A percentile compares a stretch with the other conserved stretches of the same genome.
Evolutionary conservation across 2,113 vertebrate species (phyloP).

Genomic region (Climacteris rufus): DNA sequence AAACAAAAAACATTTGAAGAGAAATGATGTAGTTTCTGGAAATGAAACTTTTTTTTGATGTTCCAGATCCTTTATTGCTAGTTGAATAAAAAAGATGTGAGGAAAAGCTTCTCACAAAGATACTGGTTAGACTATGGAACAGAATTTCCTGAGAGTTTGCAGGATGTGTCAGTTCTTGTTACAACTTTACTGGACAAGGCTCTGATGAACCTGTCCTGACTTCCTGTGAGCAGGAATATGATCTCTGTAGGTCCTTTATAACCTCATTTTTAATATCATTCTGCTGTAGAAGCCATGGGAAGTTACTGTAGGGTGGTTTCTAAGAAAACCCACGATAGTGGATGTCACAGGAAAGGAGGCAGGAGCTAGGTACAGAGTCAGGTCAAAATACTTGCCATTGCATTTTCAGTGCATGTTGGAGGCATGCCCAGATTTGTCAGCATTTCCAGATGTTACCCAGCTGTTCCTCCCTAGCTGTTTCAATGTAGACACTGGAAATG

Average conservation of each 20-base stretch:
- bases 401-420: not conserved
- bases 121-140: not conserved
- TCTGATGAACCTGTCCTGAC: not conserved
- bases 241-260: not conserved
- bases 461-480: not conserved
- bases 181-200: not conserved
- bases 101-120: not conserved
- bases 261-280: not conserved
- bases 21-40: not conserved
- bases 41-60: accelerated
- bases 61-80: not conserved
- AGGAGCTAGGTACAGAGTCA: not conserved
- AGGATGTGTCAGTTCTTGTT: not conserved
- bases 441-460: not conserved
- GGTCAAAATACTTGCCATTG: not conserved
- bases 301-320: not conserved
- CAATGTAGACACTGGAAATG: not conserved
- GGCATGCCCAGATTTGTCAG: not conserved
- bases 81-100: not conserved
- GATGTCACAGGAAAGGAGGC: not conserved
- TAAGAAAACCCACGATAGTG: not conserved
- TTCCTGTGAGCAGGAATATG: not conserved
- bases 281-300: not conserved
- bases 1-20: not conserved
- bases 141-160: not conserved